Evolutionary conservation across 2,888 invertebrate species (phyloP), one percentile per base, ranked within the genome.

Genomic region (Achlya flavicornis): DNA sequence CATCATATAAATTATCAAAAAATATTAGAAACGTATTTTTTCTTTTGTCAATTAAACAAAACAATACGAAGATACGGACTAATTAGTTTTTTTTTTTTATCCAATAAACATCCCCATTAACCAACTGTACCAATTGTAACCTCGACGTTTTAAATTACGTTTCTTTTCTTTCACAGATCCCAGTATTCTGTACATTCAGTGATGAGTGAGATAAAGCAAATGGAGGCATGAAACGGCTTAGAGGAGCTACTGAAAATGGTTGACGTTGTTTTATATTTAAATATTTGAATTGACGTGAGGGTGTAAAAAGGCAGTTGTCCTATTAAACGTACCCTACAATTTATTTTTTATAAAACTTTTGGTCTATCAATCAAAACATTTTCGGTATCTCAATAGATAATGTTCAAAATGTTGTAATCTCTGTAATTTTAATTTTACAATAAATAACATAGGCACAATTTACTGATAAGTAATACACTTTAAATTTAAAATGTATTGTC

Each of bases 371-470:
- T 64, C 53, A 53, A 19, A 7, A 53, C 67, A 71, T 63, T 46
- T 48, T 58, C 48, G 16, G 61, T 61, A 68, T 62, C 63, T 66
- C 63, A 16, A 53, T 63, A 46, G 71, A 67, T 46, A 46, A 46
- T 46, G 70, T 46, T 58, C 61, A 58, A 26, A 66, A 63, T 64
- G 68, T 71, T 64, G 70, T 75, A 80, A 79, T 78, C 72, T 78
- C 78, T 63, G 75, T 63, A 69, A 58, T 63, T 72, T 75, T 72
- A 70, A 68, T 71, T 71, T 64, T 70, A 68, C 63, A 16, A 60
- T 67, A 65, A 72, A 66, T 65, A 63, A 60, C 58, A 58, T 75
- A 77, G 72, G 74, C 75, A 75, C 73, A 76, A 76, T 75, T 26
- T 76, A 76, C 70, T 66, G 53, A 64, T 77, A 76, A 75, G 73